Base-by-base conservation (phyloP, 1,140 invertebrate species). In the Mya arenaria region DNA sequence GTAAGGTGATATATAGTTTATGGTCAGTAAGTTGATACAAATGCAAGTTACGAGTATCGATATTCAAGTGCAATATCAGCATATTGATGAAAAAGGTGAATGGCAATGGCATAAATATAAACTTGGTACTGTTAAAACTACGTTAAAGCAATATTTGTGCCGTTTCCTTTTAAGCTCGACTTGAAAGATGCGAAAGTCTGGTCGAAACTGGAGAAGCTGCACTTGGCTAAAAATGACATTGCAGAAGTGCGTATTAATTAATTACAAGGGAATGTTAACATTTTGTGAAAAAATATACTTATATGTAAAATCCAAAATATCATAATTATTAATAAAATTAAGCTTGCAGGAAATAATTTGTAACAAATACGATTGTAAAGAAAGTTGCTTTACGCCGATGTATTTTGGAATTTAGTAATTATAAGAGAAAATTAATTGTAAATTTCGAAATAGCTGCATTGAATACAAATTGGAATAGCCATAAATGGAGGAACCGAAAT, bases 201-300 rank as follows among this genome's bases (percentile, higher is more conserved):
- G 90, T 83, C 85, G 37, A 90, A 90, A 44, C 41, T 91, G 48
- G 90, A 91, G 58, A 89, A 87, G 25, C 66, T 91, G 10, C 78
- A 90, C 58, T 55, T 90, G 36, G 73, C 88, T 19, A 62, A 85
- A 30, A 91, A 90, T 72, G 84, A 87, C 41, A 73, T 91, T 4
- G 62, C 71, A 52, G 86, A 89, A 86, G 90, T 90, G 71, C 79
- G 74, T 34, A 28, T 17, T 15, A 23, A 39, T n/a, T 48, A 19
- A 10, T 48, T 48, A 13, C 19, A 13, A 13, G 10, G 41, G 41
- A 13, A 36, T 56, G 41, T 79, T 48, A 48, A 48, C 10, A 19
- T 48, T 48, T 48, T 10, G 10, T 13, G 41, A 48, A 48, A 10
- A 48, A 13, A 13, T 48, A 10, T 13, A 13, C 19, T 48, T 48